These are phyloP conservation scores for Tethea ocularis DNA, from an alignment of 2,888 invertebrate genomes.

Conservation along the genomic window DNA sequence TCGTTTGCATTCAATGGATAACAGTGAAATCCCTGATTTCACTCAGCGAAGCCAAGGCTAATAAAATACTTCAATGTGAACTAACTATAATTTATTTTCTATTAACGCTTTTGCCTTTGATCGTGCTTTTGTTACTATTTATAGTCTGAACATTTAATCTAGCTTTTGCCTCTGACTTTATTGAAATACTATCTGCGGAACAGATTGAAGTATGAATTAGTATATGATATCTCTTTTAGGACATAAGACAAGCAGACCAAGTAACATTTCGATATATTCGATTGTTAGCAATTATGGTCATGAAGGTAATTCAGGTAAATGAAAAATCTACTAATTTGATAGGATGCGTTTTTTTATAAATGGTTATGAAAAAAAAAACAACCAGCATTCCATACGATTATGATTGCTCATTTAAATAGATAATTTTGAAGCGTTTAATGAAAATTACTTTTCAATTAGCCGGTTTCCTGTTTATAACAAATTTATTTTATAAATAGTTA, in stretches of 20 bases:
- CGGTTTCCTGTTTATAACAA: conserved; percentile 29
- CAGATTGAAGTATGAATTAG: conserved; percentile 5
- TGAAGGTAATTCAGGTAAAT: no score
- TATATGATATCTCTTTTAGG: background rate
- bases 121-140: conserved; percentile 31
- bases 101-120: conserved; percentile 33
- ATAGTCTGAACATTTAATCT: conserved; percentile 8
- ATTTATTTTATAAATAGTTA: conserved; percentile 27
- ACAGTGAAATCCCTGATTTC: conserved; percentile 20
- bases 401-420: conserved; percentile 43
- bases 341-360: background rate
- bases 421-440: conserved; percentile 36
- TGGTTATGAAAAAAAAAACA: no score
- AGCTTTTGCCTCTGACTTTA: conserved; percentile 1
- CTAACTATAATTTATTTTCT: conserved; percentile 51
- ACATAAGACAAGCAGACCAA: background rate
- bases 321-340: no score
- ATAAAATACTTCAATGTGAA: conserved; percentile 47
- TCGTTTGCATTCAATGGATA: conserved; percentile 12
- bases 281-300: background rate
- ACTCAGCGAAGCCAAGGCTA: conserved; percentile 33
- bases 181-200: background rate
- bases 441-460: conserved; percentile 42
- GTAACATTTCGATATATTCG: background rate
- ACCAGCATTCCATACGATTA: conserved; percentile 34